Conservation (phyloP, 2,113 vertebrate species). For the Xerus inauris region DNA sequence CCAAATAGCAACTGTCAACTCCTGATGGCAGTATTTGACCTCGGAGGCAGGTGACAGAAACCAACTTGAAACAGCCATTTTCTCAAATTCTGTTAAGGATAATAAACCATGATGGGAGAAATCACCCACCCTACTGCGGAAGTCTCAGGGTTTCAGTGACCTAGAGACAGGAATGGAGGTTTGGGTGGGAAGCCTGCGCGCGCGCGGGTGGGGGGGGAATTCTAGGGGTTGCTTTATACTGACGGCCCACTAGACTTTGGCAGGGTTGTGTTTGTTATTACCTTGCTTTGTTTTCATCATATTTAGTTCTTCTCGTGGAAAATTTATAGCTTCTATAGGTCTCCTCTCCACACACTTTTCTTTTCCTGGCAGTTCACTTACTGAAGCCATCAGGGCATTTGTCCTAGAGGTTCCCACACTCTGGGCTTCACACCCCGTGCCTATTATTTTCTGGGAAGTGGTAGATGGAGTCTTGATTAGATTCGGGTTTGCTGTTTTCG, state of each 20-base stretch:
- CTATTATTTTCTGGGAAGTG: constrained; percentile 40
- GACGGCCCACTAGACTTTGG: neutral
- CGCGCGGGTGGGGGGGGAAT: neutral
- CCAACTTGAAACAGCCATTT: constrained; percentile 64
- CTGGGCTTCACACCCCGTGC: neutral
- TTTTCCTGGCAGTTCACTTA: neutral
- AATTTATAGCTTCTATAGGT: neutral
- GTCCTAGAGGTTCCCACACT: neutral
- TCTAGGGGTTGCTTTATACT: neutral
- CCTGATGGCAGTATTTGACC: constrained; percentile 73
- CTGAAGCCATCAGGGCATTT: neutral
- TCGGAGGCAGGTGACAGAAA: constrained; percentile 71
- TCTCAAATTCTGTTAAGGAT: constrained; percentile 71
- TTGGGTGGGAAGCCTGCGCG: neutral
- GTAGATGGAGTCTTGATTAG: neutral
- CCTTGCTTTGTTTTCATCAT: constrained; percentile 29
- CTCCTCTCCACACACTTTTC: neutral
- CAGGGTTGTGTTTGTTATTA: neutral
- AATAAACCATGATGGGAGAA: constrained; percentile 38
- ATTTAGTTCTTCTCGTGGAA: neutral
- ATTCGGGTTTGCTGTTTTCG: neutral
- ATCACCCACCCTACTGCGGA: neutral
- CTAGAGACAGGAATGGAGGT: neutral
- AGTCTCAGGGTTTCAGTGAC: constrained; percentile 1
- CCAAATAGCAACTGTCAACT: constrained; percentile 78